These are phyloP conservation scores for Xylocopa sonorina DNA, from an alignment of 1,140 invertebrate species.

Conservation along the genomic window DNA sequence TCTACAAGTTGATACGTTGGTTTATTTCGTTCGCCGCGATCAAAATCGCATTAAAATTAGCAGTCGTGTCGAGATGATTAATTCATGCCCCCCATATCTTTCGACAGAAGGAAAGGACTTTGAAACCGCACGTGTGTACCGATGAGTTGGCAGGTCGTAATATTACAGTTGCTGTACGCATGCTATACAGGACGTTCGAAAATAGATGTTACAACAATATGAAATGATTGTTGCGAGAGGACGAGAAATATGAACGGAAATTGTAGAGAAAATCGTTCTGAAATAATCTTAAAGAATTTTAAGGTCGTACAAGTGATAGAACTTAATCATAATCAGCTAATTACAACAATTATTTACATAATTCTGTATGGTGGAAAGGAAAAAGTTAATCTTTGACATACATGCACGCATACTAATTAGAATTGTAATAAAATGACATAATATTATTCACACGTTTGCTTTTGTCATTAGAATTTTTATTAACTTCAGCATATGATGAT, in stretches of 20 bases:
- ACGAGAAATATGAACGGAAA: not conserved
- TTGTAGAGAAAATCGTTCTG: not conserved
- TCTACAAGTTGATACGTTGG: not conserved
- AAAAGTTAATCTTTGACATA: too few species aligned
- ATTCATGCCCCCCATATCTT: constrained; percentile 16
- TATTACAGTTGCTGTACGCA: not conserved
- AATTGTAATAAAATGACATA: too few species aligned
- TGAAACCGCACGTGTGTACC: constrained; percentile 17
- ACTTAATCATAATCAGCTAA: too few species aligned
- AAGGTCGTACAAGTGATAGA: too few species aligned
- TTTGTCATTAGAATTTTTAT: too few species aligned
- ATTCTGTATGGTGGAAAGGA: too few species aligned
- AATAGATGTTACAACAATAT: constrained; percentile 1
- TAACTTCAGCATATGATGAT: too few species aligned
- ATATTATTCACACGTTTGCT: too few species aligned
- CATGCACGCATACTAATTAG: too few species aligned
- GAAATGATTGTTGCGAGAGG: not conserved
- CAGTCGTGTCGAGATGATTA: constrained; percentile 15
- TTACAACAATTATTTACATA: too few species aligned
- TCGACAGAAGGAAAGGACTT: constrained; percentile 29
- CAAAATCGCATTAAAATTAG: constrained; percentile 22
- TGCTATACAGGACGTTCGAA: constrained; percentile 3
- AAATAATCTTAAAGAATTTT: not conserved
- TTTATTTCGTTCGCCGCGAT: not conserved
- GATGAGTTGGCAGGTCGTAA: constrained; percentile 29